Conservation (phyloP, 2,797 vertebrate species). For the Enteromius unitaeniatus region DNA sequence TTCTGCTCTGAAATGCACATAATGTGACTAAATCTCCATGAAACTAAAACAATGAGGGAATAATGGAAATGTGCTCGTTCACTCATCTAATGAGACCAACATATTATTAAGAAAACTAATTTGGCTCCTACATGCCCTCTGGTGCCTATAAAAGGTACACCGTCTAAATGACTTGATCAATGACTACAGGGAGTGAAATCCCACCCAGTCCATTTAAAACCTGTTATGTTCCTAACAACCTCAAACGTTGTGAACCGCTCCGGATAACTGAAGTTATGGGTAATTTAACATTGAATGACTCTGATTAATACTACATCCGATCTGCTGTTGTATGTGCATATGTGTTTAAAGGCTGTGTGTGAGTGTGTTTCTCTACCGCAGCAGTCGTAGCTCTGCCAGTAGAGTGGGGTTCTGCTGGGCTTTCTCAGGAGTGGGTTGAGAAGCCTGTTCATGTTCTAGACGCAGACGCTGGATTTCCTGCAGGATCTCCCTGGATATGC, state of each 20-base stretch:
- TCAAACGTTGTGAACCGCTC: not conserved
- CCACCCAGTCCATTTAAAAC: not conserved
- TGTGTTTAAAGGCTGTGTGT: constrained; percentile 23
- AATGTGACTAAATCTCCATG: constrained; percentile 1
- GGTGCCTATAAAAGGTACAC: constrained; percentile 61
- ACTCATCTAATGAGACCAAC: not conserved
- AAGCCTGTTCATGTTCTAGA: constrained; percentile 94
- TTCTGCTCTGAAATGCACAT: not conserved
- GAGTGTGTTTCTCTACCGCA: constrained; percentile 78
- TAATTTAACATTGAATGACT: not conserved
- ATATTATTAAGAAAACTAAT: constrained; percentile 1
- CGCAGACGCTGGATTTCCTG: constrained; percentile 96
- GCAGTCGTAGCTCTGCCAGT: constrained; percentile 90
- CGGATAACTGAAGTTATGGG: not conserved
- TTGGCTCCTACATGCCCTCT: constrained; percentile 64
- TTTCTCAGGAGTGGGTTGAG: constrained; percentile 95
- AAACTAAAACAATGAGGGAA: not conserved
- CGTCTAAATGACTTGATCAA: constrained; percentile 1
- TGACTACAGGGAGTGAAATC: constrained; percentile 13
- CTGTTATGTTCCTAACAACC: constrained; percentile 5
- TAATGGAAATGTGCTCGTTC: not conserved
- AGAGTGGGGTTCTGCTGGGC: constrained; percentile 96
- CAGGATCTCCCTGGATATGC: constrained; percentile 85
- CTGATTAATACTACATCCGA: not conserved
- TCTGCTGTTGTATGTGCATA: constrained; percentile 10